Evolutionary conservation across 2,888 invertebrate genomes (phyloP), one percentile per base, ranked within the genome.

Genomic region (Apodemia duryi): DNA sequence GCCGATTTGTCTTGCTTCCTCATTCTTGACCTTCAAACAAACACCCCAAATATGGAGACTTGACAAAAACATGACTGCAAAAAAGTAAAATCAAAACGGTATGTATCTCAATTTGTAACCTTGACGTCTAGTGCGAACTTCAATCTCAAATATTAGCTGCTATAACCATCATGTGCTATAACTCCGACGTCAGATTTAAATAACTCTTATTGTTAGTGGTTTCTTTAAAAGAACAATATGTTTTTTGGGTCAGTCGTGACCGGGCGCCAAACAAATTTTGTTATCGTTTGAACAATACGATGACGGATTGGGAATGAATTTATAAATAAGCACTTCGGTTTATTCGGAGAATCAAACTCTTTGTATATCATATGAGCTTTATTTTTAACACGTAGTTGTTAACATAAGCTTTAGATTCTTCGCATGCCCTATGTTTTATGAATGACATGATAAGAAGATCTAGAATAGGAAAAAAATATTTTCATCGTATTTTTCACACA

Each of bases 221-320:
- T 38, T 61, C 28, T 65, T 61, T 29, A 13, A 38, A 28, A 61
- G 61, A 35, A 67, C 66, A 66, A 63, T 62, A 66, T 67, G 62
- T 64, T 68, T 70, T 69, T 65, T 70, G 70, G 72, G 71, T 70
- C 72, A 66, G 43, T 63, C 70, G 70, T 72, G 71, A 69, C 68
- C 67, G 62, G 66, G 65, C 65, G 46, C 65, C 66, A 67, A 70
- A 71, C 69, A 68, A 69, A 70, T 62, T 63, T 61, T 63, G 60
- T 62, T 63, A 69, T 69, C 66, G 71, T 67, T 65, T 70, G 41
- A 54, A 68, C 41, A 61, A 67, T 57, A 57, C 54, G 54, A 29
- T 21, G 52, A 57, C 54, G 11, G 54, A 29, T 29, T 57, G 32
- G 54, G 54, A 32, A 11, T 57, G 32, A 11, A 54, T 29, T 54